Conservation (phyloP, 2,797 vertebrate genomes). For the Babyrousa celebensis region DNA sequence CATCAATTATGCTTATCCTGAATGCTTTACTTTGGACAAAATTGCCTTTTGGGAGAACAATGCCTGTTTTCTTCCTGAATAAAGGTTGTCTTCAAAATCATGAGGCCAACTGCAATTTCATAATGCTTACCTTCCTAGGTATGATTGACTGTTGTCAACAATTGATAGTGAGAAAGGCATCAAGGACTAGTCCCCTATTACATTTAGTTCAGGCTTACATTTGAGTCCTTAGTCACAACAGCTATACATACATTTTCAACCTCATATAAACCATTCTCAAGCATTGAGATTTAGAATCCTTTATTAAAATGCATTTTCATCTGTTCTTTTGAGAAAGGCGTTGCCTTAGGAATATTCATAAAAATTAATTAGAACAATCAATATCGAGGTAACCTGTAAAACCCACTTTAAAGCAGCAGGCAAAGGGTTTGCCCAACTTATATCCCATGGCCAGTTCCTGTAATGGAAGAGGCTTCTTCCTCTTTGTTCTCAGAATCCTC, state of each 20-base stretch:
- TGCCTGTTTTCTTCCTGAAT: background rate
- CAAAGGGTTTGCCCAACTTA: background rate
- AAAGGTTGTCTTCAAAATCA: conserved; percentile 18
- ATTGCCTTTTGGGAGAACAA: background rate
- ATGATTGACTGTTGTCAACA: conserved; percentile 28
- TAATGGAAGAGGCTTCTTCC: background rate
- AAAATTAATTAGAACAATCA: background rate
- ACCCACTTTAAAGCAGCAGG: background rate
- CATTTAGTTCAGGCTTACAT: background rate
- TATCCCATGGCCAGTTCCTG: background rate
- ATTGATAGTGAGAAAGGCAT: background rate
- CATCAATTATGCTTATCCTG: background rate
- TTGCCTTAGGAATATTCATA: background rate
- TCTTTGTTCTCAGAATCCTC: background rate
- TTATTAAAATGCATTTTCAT: conserved; percentile 59
- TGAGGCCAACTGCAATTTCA: background rate
- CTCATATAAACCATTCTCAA: conserved; percentile 56
- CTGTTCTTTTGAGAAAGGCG: conserved; percentile 13
- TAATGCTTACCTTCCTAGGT: conserved; percentile 10
- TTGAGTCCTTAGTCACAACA: background rate
- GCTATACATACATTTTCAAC: background rate
- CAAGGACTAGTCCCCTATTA: conserved; percentile 40
- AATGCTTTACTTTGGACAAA: conserved; percentile 4
- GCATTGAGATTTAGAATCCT: conserved; percentile 6
- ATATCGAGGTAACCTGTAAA: background rate